Evolutionary conservation across 2,797 vertebrate genomes (phyloP).

Genomic region (Jordanella pulchra): DNA sequence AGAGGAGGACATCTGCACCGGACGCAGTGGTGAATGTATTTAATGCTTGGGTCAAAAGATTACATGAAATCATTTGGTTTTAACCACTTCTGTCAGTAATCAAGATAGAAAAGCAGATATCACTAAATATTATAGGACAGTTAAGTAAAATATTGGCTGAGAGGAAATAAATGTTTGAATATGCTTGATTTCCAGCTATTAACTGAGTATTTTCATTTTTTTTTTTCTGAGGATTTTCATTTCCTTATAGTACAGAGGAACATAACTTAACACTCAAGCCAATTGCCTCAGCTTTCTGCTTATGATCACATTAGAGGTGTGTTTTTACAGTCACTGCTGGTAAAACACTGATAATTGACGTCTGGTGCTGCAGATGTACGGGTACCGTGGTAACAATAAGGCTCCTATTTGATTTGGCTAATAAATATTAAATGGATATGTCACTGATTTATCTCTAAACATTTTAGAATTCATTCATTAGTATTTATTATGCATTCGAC

Average conservation of each 20-base stretch:
- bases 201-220: too few species aligned
- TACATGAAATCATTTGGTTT: slow-evolving; percentile 21
- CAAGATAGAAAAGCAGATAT: not conserved
- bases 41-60: slow-evolving; percentile 39
- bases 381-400: too few species aligned
- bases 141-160: not conserved
- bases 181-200: slow-evolving; percentile 1
- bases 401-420: too few species aligned
- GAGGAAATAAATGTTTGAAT: not conserved
- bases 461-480: too few species aligned
- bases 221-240: too few species aligned
- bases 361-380: not conserved
- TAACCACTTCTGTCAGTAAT: not conserved
- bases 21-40: slow-evolving; percentile 20
- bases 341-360: not conserved
- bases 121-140: not conserved
- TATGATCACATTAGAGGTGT: not conserved
- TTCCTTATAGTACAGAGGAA: not conserved
- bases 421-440: too few species aligned
- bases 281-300: not conserved
- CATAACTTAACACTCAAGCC: not conserved
- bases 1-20: slow-evolving; percentile 36
- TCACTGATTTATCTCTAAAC: too few species aligned
- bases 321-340: not conserved
- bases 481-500: too few species aligned